Evolutionary conservation across 2,888 invertebrate genomes (phyloP), one percentile per base, ranked within the genome.

Genomic region (Apodemia zela): DNA sequence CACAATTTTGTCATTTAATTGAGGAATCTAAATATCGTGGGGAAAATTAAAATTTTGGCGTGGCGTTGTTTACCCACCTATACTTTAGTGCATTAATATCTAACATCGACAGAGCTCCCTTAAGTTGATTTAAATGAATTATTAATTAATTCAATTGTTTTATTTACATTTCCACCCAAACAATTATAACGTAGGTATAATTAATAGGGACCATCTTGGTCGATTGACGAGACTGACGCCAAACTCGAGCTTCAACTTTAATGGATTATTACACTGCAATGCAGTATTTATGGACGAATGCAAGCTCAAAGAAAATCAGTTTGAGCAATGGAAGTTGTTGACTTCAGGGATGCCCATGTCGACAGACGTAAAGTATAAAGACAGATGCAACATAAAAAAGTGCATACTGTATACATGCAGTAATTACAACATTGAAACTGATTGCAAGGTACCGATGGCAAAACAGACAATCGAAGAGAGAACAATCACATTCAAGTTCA

Each of bases 211-310:
- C n/a, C n/a, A n/a, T n/a, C n/a, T n/a, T n/a, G n/a, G 42, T 0
- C 54, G 73, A 63, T 21, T 77, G 3, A 75, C 77, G 0, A 76
- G 74, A 6, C 49, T 79, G 0, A 66, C 65, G 0, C 66, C 75
- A 0, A 65, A n/a, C 0, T 69, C 69, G 0, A 25, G 65, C 0
- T 76, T 78, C 47, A 78, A 78, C 25, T 74, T 76, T 58, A 38
- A 62, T 0, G 63, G 60, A 0, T 17, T 76, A 10, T 7, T 73
- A 33, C 67, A 73, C 8, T 69, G 67, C 0, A 79, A 77, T 47
- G 76, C 76, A 0, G 71, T 72, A 13, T 72, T 75, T 17, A 77
- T 76, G 76, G 75, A 76, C 18, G 75, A 76, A 59, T 77, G 76
- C 6, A 74, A 74, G 29, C 51, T 78, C 8, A 77, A 75, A 0